Conservation (phyloP, 37 sponge, comb jelly and placozoan species). For the Aphrocallistes beatrix region DNA sequence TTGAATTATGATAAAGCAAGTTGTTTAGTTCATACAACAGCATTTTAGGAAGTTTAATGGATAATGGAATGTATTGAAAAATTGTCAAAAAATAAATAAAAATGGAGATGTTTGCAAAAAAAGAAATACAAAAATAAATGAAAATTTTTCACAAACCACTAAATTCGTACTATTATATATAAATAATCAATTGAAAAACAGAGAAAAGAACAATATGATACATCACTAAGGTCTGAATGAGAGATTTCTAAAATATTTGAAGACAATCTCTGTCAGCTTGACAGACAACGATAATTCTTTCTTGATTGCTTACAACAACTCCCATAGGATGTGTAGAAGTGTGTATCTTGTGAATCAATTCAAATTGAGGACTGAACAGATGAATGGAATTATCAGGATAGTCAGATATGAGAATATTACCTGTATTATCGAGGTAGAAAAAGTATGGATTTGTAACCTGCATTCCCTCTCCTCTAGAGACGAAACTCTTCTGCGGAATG, state of each 20-base stretch:
- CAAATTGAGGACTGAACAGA: background rate
- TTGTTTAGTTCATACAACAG: too few relatives aligned
- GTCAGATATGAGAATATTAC: background rate
- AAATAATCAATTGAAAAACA: too few relatives aligned
- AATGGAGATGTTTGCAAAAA: too few relatives aligned
- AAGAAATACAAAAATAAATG: too few relatives aligned
- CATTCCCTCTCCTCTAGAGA: background rate
- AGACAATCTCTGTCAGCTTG: background rate
- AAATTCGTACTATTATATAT: too few relatives aligned
- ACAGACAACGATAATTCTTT: background rate
- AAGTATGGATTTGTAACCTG: background rate
- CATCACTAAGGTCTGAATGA: too few relatives aligned
- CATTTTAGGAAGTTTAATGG: too few relatives aligned
- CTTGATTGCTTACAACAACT: background rate
- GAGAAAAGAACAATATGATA: too few relatives aligned
- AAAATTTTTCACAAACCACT: too few relatives aligned
- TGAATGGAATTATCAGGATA: background rate
- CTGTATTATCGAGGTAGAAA: background rate
- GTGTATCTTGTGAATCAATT: background rate
- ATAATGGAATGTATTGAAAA: too few relatives aligned
- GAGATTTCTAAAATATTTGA: conserved; percentile 10
- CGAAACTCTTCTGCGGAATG: conserved; percentile 1
- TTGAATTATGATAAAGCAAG: too few relatives aligned
- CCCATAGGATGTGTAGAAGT: background rate
- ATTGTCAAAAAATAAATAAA: too few relatives aligned